These are phyloP conservation scores for Drosophila austrosaltans DNA, from an alignment of 2,888 invertebrate species.

Conservation along the genomic window DNA sequence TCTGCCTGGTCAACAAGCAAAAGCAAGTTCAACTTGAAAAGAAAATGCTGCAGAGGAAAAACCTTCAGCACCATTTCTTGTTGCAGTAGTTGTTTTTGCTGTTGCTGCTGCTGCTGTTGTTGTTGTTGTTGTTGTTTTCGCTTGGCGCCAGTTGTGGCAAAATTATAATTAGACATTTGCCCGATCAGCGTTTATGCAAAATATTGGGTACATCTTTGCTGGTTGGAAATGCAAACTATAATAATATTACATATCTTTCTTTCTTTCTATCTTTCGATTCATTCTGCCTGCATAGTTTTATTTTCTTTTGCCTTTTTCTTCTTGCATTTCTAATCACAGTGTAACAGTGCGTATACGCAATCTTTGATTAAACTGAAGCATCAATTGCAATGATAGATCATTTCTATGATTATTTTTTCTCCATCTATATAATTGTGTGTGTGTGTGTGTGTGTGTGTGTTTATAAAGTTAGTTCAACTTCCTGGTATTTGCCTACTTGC, in stretches of 20 bases:
- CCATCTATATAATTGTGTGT: neutral
- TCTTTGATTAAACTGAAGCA: conserved; percentile 59
- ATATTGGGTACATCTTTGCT: conserved; percentile 47
- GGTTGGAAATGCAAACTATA: neutral
- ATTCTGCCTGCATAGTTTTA: neutral
- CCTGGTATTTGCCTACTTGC: conserved; percentile 27
- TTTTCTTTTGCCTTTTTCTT: neutral
- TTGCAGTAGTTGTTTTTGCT: neutral
- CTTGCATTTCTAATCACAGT: conserved; percentile 55
- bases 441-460: conserved; percentile 20
- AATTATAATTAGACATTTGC: conserved; percentile 62
- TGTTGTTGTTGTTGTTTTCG: conserved; percentile 31
- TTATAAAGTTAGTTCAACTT: conserved; percentile 23
- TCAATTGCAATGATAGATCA: conserved; percentile 22
- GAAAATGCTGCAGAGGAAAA: conserved; percentile 51
- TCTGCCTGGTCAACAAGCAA: conserved; percentile 47
- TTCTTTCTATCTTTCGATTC: neutral
- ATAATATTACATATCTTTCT: neutral
- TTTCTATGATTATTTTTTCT: conserved; percentile 15
- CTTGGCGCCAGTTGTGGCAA: conserved; percentile 47
- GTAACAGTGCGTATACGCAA: conserved; percentile 71
- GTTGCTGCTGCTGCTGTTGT: conserved; percentile 15
- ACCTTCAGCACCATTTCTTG: conserved; percentile 36
- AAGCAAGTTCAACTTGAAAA: conserved; percentile 70
- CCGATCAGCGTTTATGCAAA: conserved; percentile 67